A percentile compares a stretch with the other conserved stretches of the same genome.
Conservation (phyloP, 2,797 vertebrate genomes). For the Neosilurus hyrtlii region DNA sequence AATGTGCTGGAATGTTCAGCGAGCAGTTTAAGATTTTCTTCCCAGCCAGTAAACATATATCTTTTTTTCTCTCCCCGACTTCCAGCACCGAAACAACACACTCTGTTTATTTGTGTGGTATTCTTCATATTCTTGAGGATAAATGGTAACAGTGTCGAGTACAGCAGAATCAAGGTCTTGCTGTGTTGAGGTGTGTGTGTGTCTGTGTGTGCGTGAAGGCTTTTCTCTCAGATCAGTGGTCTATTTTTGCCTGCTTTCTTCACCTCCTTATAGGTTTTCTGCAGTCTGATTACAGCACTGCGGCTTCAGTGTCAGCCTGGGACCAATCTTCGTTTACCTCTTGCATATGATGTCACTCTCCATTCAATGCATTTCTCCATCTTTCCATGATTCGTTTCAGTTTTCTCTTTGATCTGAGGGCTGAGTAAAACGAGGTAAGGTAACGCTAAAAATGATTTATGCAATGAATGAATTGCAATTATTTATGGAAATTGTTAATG, state of each 20-base stretch:
- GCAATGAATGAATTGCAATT: slow-evolving; percentile 7
- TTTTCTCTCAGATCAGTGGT: slow-evolving; percentile 20
- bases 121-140: slow-evolving; percentile 12
- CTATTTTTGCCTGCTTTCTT: slow-evolving; percentile 41
- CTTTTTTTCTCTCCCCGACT: neutral
- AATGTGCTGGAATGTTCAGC: neutral
- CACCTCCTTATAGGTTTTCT: slow-evolving; percentile 30
- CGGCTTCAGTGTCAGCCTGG: slow-evolving; percentile 38
- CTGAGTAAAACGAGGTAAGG: neutral
- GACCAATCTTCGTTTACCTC: slow-evolving; percentile 54
- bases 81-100: neutral
- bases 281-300: slow-evolving; percentile 42
- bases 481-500: slow-evolving; percentile 6
- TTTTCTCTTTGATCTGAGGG: neutral
- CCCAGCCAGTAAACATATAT: neutral
- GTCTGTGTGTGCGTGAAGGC: neutral
- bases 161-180: neutral
- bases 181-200: neutral
- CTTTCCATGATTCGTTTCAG: neutral
- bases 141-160: neutral
- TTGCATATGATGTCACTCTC: neutral
- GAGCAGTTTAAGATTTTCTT: neutral
- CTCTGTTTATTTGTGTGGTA: neutral
- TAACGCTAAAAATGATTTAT: neutral
- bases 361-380: neutral